A percentile compares a stretch with the other conserved stretches of the same genome.
Evolutionary conservation across 2,888 invertebrate genomes (phyloP).

Genomic region (Arge pagana): DNA sequence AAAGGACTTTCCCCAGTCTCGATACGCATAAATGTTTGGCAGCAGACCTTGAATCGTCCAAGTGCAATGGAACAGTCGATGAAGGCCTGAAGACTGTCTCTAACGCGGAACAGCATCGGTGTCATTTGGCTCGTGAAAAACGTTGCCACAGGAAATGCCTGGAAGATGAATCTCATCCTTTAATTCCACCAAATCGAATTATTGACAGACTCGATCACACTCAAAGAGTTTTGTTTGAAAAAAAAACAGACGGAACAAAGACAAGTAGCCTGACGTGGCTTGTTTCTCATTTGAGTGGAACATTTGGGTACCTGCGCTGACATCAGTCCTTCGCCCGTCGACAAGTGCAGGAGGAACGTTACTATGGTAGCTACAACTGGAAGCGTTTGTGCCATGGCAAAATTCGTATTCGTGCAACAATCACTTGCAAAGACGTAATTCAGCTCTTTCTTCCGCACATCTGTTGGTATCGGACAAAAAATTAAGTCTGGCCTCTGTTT

Average conservation of each 20-base stretch:
- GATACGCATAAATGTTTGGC: too few relatives aligned
- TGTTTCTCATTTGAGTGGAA: too few relatives aligned
- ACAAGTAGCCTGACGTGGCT: too few relatives aligned
- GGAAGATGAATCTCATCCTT: constrained; percentile 35
- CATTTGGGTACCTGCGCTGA: constrained; percentile 68
- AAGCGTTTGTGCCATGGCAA: constrained; percentile 64
- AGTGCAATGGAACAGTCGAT: constrained; percentile 48
- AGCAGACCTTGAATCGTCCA: constrained; percentile 52
- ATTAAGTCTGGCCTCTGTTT: too few relatives aligned
- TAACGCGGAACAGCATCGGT: constrained; percentile 42
- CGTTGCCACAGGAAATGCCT: constrained; percentile 49
- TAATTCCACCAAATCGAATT: too few relatives aligned
- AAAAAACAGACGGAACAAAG: too few relatives aligned
- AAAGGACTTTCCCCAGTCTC: too few relatives aligned
- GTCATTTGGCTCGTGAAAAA: constrained; percentile 47
- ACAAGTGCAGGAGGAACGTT: constrained; percentile 64
- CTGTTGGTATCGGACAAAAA: too few relatives aligned
- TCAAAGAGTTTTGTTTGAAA: too few relatives aligned
- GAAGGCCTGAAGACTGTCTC: constrained; percentile 45
- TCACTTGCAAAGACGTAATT: constrained; percentile 61
- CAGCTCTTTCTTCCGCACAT: constrained; percentile 61
- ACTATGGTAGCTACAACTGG: constrained; percentile 65
- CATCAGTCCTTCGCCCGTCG: constrained; percentile 62
- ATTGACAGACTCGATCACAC: too few relatives aligned
- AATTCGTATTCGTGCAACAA: constrained; percentile 64